Evolutionary conservation across 2,113 vertebrate genomes (phyloP).

Genomic region (Petrocephalus zakoni): DNA sequence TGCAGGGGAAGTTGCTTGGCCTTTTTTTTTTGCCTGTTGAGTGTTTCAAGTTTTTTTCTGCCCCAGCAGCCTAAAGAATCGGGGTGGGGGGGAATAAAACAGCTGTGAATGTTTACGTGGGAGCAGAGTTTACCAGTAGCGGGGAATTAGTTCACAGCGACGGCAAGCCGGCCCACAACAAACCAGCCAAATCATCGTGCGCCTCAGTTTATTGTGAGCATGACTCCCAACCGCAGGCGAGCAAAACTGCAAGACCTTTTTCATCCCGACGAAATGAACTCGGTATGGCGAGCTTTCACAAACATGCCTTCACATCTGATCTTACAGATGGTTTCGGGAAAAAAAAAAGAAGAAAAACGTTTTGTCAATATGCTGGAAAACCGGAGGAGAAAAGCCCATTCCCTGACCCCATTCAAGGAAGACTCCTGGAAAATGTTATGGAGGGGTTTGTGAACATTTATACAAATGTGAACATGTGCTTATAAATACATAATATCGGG

Average conservation of each 20-base stretch:
- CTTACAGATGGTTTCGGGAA: neutral
- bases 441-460: neutral
- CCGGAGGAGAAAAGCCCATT: neutral
- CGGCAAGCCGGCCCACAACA: neutral
- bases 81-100: neutral
- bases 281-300: neutral
- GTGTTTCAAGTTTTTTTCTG: neutral
- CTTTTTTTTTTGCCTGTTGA: neutral
- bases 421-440: neutral
- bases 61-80: neutral
- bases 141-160: neutral
- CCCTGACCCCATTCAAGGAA: neutral
- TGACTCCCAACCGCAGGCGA: neutral
- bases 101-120: neutral
- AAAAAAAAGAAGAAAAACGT: neutral
- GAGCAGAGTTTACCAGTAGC: neutral
- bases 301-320: neutral
- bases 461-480: slow-evolving; percentile 11
- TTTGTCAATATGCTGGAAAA: slow-evolving; percentile 2
- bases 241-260: slow-evolving; percentile 1
- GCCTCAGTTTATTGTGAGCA: slow-evolving; percentile 2
- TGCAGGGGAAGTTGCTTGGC: neutral
- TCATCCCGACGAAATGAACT: neutral
- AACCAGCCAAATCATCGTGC: neutral
- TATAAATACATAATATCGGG: neutral